Conservation (phyloP, 2,888 invertebrate genomes). For the Habrosyne pyritoides region DNA sequence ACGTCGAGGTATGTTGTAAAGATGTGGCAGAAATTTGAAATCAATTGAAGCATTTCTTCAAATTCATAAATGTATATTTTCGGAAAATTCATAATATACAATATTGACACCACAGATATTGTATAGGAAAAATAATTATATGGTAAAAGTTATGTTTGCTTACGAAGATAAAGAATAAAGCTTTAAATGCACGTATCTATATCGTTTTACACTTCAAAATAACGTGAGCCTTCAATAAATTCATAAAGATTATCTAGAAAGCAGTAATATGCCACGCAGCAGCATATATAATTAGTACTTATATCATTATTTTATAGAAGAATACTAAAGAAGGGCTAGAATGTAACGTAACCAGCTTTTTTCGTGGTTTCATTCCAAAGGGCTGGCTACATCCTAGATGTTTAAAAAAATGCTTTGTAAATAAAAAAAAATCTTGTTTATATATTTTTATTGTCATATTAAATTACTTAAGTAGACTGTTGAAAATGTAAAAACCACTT, state of each 20-base stretch:
- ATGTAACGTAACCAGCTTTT: no score
- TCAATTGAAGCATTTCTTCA: no score
- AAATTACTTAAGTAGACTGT: no score
- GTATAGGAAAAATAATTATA: background rate
- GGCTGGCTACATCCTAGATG: no score
- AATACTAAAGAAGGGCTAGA: no score
- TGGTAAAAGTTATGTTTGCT: background rate
- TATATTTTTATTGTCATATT: no score
- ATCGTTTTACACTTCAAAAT: background rate
- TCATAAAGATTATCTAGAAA: background rate
- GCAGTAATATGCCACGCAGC: background rate
- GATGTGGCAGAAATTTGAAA: background rate
- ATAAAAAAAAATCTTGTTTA: no score
- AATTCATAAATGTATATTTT: background rate
- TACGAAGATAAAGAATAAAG: background rate
- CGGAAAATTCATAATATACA: no score
- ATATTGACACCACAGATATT: no score
- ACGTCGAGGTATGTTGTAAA: background rate
- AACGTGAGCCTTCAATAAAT: background rate
- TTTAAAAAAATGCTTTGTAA: no score
- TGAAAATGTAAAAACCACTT: background rate
- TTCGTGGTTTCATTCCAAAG: no score
- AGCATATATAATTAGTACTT: background rate
- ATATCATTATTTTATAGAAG: background rate
- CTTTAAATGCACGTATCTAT: background rate